phyloP scores from a whole-genome alignment of 1,140 invertebrate genomes.

The Helicoverpa armigera region DNA sequence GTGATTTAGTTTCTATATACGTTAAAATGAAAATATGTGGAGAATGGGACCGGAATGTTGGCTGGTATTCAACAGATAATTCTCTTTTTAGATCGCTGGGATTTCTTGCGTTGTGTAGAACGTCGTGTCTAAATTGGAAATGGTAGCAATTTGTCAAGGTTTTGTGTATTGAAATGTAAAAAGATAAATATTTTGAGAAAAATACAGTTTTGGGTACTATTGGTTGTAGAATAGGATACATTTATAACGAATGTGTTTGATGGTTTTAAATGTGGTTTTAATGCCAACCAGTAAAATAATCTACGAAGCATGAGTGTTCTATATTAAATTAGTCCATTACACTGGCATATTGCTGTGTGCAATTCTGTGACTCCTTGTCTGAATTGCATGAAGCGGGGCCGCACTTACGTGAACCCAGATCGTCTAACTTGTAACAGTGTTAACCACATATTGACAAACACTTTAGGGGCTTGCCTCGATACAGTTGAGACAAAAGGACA shows the following conservation, averaged over 20 bases:
- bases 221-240: not conserved
- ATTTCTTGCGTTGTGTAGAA: conserved; percentile 21
- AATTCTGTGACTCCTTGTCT: not conserved
- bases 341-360: not conserved
- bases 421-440: conserved; percentile 23
- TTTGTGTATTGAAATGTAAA: not conserved
- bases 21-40: conserved; percentile 31
- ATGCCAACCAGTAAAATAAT: not conserved
- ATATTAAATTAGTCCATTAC: conserved; percentile 17
- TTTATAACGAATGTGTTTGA: not conserved
- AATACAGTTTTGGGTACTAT: not conserved
- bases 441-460: conserved; percentile 61
- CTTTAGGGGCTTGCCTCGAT: conserved; percentile 50
- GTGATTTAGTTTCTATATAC: conserved; percentile 26
- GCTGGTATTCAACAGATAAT: conserved; percentile 8
- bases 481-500: conserved; percentile 68
- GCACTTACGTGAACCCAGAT: not conserved
- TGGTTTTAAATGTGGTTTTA: conserved; percentile 18
- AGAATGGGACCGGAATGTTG: conserved; percentile 27
- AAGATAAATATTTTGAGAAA: not conserved
- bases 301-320: not conserved
- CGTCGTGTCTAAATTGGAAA: conserved; percentile 23
- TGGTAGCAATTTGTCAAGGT: conserved; percentile 8
- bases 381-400: not conserved
- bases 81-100: conserved; percentile 3